Base-by-base conservation (phyloP, 2,113 vertebrate genomes). In the Caranx melampygus region DNA sequence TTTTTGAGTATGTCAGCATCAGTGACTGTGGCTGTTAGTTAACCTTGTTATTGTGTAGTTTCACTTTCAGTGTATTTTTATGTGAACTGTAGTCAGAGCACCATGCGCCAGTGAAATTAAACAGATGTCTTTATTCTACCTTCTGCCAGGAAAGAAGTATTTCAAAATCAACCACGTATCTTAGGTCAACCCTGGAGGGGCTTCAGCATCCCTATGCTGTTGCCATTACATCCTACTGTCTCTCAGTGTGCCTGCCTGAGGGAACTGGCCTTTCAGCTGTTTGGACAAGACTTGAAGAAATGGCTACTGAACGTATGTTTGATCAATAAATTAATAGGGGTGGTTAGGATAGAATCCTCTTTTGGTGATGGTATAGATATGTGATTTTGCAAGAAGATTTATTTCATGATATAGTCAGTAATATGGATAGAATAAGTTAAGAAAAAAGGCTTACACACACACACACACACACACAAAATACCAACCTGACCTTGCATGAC, bases 141-240 rank as follows among this genome's bases (percentile, higher is more conserved):
- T 65, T 83, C 26, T 44, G 3, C 57, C 75, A 97, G 96, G 70
- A 79, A 55, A 47, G n/a, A 5, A 90, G 86, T 8, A 95, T 96
- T 58, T 72, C 57, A 33, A 91, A 21, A 4, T 92, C 96, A 18
- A 90, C 91, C 9, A 1, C 51, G 0, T 97, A 92, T 84, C 92
- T 97, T 13, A 72, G 76, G 6, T 21, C 31, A 0, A 81, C 91
- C 5, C 31, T 93, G 4, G 35, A 34, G 2, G 81, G 85, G 4
- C 83, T 95, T n/a, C 21, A 93, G 64, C 92, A 94, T 1, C 59
- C 95, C 1, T 96, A 95, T 0, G 90, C 95, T 3, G 42, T 95
- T 0, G 95, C 96, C 76, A 95, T 96, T 58, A 91, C 95, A 0
- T 90, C 95, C 12, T 97, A 96, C 3, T 94, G 95, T 49, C 91